Conservation (phyloP, 2,113 vertebrate genomes). For the Tragelaphus strepsiceros region DNA sequence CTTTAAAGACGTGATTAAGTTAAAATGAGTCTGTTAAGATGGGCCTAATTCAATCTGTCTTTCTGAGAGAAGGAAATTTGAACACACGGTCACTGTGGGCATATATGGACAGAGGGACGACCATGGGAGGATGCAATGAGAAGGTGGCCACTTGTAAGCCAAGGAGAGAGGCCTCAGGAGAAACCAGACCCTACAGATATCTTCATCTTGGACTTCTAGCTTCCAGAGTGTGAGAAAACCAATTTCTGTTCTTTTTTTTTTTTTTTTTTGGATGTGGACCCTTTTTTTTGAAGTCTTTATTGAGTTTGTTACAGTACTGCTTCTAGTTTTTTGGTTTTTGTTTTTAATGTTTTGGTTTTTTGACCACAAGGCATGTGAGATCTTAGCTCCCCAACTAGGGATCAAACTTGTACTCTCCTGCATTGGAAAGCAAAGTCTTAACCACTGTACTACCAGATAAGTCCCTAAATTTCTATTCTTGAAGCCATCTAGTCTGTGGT, state of each 20-base stretch:
- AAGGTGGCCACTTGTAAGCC: not conserved
- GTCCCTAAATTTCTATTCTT: not conserved
- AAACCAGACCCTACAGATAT: not conserved
- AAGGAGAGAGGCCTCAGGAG: not conserved
- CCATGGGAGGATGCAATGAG: not conserved
- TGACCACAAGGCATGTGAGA: not conserved
- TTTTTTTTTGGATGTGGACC: not conserved
- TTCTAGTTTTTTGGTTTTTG: not conserved
- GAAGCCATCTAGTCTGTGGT: not conserved
- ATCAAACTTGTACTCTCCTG: not conserved
- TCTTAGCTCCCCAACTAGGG: not conserved
- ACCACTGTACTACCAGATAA: not conserved
- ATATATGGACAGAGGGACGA: rapidly evolving
- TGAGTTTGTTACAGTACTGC: not conserved
- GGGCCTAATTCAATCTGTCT: not conserved
- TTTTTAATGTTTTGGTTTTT: not conserved
- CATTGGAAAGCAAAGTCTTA: not conserved
- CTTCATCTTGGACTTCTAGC: not conserved
- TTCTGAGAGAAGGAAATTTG: not conserved
- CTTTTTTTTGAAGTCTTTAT: not conserved
- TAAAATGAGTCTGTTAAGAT: not conserved
- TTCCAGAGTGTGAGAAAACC: not conserved
- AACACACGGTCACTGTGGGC: not conserved
- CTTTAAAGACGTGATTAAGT: not conserved
- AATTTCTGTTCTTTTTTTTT: not conserved